A percentile compares a stretch with the other conserved stretches of the same genome.
These are phyloP conservation scores for Laterallus jamaicensis DNA, from an alignment of 2,113 vertebrate genomes.

Conservation along the genomic window DNA sequence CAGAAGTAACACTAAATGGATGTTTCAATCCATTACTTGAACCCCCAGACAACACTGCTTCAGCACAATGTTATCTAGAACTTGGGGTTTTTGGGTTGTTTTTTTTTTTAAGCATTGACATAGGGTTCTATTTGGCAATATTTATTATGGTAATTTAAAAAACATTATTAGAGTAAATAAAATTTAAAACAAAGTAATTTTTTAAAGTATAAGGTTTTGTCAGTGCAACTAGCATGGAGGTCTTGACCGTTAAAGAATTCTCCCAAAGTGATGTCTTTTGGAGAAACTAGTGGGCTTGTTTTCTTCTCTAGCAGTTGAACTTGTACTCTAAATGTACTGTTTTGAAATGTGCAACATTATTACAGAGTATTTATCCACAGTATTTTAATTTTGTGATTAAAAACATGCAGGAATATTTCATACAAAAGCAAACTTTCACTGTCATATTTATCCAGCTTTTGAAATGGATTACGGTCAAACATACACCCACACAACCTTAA, in stretches of 20 bases:
- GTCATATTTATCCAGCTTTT: conserved; percentile 47
- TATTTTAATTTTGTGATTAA: conserved; percentile 57
- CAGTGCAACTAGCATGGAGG: not conserved
- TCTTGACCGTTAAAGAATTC: not conserved
- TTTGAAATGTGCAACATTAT: not conserved
- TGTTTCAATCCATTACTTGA: not conserved
- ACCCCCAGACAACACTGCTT: not conserved
- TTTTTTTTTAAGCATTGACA: not conserved
- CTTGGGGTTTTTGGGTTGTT: too few species aligned
- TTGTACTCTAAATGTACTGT: not conserved
- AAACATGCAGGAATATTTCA: conserved; percentile 33
- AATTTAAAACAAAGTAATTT: not conserved
- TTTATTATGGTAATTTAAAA: not conserved
- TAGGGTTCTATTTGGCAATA: not conserved
- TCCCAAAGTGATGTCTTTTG: not conserved
- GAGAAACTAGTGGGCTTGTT: not conserved
- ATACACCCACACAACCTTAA: conserved; percentile 34
- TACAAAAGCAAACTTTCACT: conserved; percentile 41
- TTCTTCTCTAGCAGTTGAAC: not conserved
- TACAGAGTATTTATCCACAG: not conserved
- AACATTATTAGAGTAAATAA: not conserved
- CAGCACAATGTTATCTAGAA: not conserved
- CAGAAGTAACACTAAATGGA: not conserved
- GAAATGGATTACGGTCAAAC: conserved; percentile 47
- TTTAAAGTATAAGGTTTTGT: fast-evolving